Evolutionary conservation across 92 coral and sea anemone genomes (phyloP), one percentile per base, ranked within the genome.

Genomic region (Galaxea fascicularis): DNA sequence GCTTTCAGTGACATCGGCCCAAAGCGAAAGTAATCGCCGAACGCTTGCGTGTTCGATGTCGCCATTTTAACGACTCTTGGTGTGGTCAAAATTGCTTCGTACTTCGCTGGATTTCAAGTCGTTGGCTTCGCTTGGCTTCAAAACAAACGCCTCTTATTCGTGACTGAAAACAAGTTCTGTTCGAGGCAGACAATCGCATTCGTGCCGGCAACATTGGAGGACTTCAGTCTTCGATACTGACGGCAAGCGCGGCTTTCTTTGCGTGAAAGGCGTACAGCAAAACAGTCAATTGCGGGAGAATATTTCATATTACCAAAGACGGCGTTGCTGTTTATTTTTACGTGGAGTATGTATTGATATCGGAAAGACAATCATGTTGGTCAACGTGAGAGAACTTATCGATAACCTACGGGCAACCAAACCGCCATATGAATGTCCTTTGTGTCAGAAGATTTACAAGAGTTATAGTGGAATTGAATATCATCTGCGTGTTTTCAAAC

Each of bases 381-480:
- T 97, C 39, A 97, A 89, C 87, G 82, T 95, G 57, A 86, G 98
- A 65, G 99, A 97, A 85, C 95, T 97, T 70, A 95, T 97, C 89
- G 98, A 94, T 85, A 91, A 91, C 71, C 88, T 97, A 72, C 92
- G 98, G 66, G 99, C 97, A 28, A 97, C 98, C 27, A 90, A 92
- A 69, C 98, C 99, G 88, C 99, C 99, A 51, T 97, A 92, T 79
- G 98, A 93, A 79, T 97, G 99, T 82, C 99, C 99, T 94, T 89
- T 97, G 92, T 97, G 99, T 77, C 97, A 97, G 70, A 97, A 97
- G 91, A 93, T 95, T 39, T 97, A 97, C 93, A 97, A 97, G 92
- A 97, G 99, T 92, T 97, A 95, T 87, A 95, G 98, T 78, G 99
- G 99, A 91, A 97, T 97, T 75, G 99, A 97, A 89, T 97, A 97